phyloP scores from a whole-genome alignment of 2,113 vertebrate species.

The Bombycilla garrulus region DNA sequence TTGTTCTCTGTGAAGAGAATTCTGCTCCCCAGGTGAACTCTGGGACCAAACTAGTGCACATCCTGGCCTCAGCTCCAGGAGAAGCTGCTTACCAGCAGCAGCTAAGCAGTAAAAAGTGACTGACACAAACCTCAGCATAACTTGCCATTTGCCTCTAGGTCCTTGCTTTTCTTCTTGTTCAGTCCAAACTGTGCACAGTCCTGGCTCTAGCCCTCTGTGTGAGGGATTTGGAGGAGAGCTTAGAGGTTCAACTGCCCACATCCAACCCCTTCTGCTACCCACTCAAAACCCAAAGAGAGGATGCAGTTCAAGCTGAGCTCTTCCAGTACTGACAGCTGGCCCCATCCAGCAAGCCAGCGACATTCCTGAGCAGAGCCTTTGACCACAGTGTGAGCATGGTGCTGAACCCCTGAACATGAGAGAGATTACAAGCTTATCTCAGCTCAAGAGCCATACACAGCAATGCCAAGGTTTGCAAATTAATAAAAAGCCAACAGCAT shows the following conservation, averaged over 20 bases:
- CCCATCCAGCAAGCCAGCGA: fast-evolving
- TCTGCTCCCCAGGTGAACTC: background rate
- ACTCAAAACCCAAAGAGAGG: background rate
- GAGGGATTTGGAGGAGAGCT: background rate
- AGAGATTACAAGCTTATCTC: background rate
- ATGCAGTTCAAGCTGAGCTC: background rate
- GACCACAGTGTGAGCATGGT: background rate
- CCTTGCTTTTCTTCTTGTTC: background rate
- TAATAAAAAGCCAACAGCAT: constrained; percentile 70
- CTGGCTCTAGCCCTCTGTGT: background rate
- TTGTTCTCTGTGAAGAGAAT: background rate
- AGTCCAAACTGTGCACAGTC: fast-evolving
- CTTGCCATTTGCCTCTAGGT: background rate
- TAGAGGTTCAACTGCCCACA: background rate
- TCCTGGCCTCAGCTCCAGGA: background rate
- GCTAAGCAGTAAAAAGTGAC: background rate
- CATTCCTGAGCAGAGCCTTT: background rate
- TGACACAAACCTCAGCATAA: background rate
- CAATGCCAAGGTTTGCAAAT: constrained; percentile 29
- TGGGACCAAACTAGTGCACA: background rate
- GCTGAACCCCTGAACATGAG: background rate
- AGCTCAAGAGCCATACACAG: background rate
- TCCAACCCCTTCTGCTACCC: background rate
- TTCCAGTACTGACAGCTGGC: background rate
- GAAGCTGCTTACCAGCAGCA: background rate